phyloP scores from a whole-genome alignment of 2,888 invertebrate genomes.

The Xestoiulus laeticollis region DNA sequence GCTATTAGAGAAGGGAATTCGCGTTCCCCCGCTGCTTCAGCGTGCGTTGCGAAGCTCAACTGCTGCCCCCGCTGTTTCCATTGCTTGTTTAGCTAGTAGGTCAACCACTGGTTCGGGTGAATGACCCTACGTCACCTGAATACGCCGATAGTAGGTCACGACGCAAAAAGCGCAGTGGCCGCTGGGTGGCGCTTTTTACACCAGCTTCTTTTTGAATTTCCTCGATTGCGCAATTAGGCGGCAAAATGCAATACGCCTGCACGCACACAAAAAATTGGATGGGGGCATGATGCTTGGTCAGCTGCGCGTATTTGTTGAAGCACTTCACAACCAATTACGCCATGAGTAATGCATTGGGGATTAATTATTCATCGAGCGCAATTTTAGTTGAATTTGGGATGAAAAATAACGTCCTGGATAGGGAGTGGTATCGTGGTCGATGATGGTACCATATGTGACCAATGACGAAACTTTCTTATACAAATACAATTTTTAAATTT shows the following conservation, averaged over 20 bases:
- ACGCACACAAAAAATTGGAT: not conserved
- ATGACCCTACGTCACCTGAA: constrained; percentile 53
- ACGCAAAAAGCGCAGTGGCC: not conserved
- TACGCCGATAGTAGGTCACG: constrained; percentile 52
- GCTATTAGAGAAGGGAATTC: not conserved
- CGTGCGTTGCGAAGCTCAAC: not conserved
- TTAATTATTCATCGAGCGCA: not conserved
- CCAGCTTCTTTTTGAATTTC: not conserved
- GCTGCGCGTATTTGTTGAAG: not conserved
- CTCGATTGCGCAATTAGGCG: not conserved
- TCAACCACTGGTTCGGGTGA: constrained; percentile 53
- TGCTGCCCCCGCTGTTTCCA: not conserved
- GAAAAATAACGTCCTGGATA: not conserved
- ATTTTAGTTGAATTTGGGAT: not conserved
- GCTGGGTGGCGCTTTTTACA: not conserved
- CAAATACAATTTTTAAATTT: too few relatives aligned
- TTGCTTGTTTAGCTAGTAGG: constrained; percentile 53
- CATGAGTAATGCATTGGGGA: not conserved
- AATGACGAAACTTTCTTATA: too few relatives aligned
- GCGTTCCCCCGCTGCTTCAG: not conserved
- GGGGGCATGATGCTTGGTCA: not conserved
- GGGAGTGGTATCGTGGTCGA: not conserved
- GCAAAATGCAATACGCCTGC: not conserved
- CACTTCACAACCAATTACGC: not conserved
- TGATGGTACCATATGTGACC: not conserved